Conservation (phyloP, 2,797 vertebrate genomes). For the Glossophaga mutica region DNA sequence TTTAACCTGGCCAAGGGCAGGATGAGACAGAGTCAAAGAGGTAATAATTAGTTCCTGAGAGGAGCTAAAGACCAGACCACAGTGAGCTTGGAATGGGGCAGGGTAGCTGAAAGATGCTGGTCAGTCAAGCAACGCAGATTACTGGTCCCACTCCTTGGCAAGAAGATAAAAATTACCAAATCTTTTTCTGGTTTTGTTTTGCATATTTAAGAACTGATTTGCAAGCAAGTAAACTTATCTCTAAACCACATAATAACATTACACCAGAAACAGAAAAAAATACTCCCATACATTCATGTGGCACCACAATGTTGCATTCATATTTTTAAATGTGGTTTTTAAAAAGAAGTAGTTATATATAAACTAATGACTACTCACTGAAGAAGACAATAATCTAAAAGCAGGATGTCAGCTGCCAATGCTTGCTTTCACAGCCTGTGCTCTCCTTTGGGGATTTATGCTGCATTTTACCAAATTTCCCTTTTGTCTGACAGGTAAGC, state of each 20-base stretch:
- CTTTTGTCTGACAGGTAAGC: constrained; percentile 70
- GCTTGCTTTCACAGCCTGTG: constrained; percentile 66
- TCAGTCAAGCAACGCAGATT: not conserved
- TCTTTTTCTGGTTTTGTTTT: not conserved
- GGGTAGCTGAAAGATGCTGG: not conserved
- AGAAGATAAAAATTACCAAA: not conserved
- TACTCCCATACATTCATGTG: not conserved
- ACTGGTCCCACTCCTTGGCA: not conserved
- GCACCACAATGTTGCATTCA: not conserved
- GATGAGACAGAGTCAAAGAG: not conserved
- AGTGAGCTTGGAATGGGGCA: not conserved
- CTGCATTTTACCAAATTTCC: constrained; percentile 72
- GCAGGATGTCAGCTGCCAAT: constrained; percentile 58
- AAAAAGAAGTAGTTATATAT: not conserved
- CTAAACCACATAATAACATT: not conserved
- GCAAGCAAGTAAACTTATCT: constrained; percentile 15
- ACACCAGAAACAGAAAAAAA: not conserved
- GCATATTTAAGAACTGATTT: constrained; percentile 19
- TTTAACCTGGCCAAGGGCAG: not conserved
- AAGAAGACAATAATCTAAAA: constrained; percentile 57
- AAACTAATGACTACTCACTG: constrained; percentile 35
- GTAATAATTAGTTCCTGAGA: not conserved
- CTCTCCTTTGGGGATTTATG: constrained; percentile 72
- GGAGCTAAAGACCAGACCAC: not conserved
- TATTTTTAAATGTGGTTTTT: constrained; percentile 27